A percentile compares a stretch with the other conserved stretches of the same genome.
These are phyloP conservation scores for Drosophila littoralis DNA, from an alignment of 1,140 invertebrate genomes.

Conservation along the genomic window DNA sequence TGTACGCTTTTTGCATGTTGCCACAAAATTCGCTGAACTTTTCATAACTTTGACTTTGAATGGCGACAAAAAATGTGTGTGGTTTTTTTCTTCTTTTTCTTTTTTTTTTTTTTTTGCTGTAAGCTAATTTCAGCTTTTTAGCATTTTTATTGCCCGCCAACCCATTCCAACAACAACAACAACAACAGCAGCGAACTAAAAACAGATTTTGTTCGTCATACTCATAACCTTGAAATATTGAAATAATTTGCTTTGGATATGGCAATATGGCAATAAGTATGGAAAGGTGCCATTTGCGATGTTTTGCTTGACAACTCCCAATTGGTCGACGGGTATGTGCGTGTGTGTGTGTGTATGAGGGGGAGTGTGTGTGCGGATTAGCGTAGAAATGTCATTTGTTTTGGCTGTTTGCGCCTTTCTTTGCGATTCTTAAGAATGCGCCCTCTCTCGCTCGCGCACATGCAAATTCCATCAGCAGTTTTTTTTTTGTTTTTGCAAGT, in stretches of 20 bases:
- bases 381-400: slow-evolving; percentile 45
- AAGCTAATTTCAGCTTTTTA: slow-evolving; percentile 33
- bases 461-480: slow-evolving; percentile 47
- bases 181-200: slow-evolving; percentile 55
- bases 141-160: slow-evolving; percentile 39
- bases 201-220: slow-evolving; percentile 71
- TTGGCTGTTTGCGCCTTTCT: slow-evolving; percentile 27
- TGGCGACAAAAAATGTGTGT: slow-evolving; percentile 13
- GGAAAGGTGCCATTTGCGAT: slow-evolving; percentile 57
- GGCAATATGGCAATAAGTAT: slow-evolving; percentile 45
- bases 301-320: slow-evolving; percentile 30
- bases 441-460: slow-evolving; percentile 2
- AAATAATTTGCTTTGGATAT: slow-evolving; percentile 60
- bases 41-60: slow-evolving; percentile 38
- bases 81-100: background rate
- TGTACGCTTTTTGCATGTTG: slow-evolving; percentile 19
- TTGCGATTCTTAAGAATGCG: slow-evolving; percentile 12
- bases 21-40: slow-evolving; percentile 34
- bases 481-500: slow-evolving; percentile 28
- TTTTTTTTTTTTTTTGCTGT: slow-evolving; percentile 1
- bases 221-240: slow-evolving; percentile 68
- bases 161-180: background rate
- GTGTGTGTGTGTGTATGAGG: slow-evolving; percentile 10
- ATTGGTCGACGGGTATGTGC: background rate
- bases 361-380: slow-evolving; percentile 19